phyloP scores from a whole-genome alignment of 2,797 vertebrate genomes.

The Corythornis leucogaster region DNA sequence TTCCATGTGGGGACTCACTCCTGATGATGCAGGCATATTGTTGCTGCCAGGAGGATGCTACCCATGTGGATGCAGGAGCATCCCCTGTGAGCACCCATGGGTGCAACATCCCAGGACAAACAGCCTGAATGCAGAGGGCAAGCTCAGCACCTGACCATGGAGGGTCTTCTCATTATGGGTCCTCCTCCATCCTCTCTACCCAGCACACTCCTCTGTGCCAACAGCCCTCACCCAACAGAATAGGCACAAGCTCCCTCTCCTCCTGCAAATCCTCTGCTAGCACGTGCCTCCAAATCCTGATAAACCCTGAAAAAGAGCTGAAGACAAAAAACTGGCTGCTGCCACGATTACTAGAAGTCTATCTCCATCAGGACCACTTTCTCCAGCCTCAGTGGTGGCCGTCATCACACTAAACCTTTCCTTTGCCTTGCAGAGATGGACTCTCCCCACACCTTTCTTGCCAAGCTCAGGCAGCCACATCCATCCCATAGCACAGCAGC shows the following conservation, averaged over 20 bases:
- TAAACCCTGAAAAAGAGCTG: not conserved
- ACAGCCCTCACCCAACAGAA: not conserved
- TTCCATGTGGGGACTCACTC: accelerated
- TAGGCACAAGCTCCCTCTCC: not conserved
- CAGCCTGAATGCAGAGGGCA: not conserved
- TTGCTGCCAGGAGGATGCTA: not conserved
- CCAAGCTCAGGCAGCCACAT: not conserved
- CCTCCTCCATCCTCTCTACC: not conserved
- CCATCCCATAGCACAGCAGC: not conserved
- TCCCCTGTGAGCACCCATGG: not conserved
- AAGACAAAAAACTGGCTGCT: not conserved
- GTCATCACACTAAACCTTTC: not conserved
- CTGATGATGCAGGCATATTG: accelerated
- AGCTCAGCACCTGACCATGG: accelerated
- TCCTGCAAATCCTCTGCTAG: not conserved
- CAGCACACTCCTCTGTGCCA: not conserved
- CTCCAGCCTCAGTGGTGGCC: not conserved
- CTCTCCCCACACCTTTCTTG: not conserved
- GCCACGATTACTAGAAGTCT: not conserved
- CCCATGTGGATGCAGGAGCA: accelerated
- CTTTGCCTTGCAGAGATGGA: not conserved
- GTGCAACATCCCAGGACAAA: not conserved
- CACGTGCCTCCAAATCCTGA: not conserved
- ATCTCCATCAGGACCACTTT: not conserved
- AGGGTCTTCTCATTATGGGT: not conserved